These are phyloP conservation scores for Lycaena phlaeas DNA, from an alignment of 2,888 invertebrate species.

Conservation along the genomic window DNA sequence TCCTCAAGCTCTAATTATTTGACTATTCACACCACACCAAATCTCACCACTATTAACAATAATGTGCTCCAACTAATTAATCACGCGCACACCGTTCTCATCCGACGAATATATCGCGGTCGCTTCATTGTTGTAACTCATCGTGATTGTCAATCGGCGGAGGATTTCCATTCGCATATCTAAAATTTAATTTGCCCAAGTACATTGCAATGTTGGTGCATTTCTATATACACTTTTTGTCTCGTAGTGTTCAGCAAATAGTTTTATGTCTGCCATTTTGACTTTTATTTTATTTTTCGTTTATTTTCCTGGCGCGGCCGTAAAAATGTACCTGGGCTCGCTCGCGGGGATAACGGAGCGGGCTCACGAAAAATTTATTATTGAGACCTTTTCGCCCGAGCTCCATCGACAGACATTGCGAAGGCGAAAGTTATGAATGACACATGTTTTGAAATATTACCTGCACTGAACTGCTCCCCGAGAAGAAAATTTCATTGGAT, in stretches of 20 bases:
- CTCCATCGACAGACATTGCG: conserved; percentile 73
- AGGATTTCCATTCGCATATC: conserved; percentile 5
- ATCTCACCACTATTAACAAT: neutral
- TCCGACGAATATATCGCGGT: neutral
- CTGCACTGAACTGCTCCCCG: conserved; percentile 63
- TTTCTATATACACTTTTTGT: conserved; percentile 41
- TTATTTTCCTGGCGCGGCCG: conserved; percentile 69
- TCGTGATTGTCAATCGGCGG: neutral
- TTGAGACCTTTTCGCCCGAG: conserved; percentile 68
- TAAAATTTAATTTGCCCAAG: conserved; percentile 14
- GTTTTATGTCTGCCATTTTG: conserved; percentile 69
- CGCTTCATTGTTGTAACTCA: neutral
- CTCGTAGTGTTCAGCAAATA: conserved; percentile 54
- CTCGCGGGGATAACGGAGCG: conserved; percentile 65
- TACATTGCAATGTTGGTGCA: conserved; percentile 19
- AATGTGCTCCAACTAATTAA: conserved; percentile 2
- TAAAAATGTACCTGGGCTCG: conserved; percentile 68
- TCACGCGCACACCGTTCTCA: neutral
- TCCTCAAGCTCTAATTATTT: neutral
- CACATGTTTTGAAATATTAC: conserved; percentile 74
- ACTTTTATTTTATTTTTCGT: conserved; percentile 74
- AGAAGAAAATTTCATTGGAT: conserved; percentile 63
- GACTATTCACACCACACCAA: no score
- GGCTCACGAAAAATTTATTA: conserved; percentile 72
- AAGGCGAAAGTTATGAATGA: conserved; percentile 72